Evolutionary conservation across 92 coral and sea anemone species (phyloP), one percentile per base, ranked within the genome.

Genomic region (Parazoanthus atlanticus): DNA sequence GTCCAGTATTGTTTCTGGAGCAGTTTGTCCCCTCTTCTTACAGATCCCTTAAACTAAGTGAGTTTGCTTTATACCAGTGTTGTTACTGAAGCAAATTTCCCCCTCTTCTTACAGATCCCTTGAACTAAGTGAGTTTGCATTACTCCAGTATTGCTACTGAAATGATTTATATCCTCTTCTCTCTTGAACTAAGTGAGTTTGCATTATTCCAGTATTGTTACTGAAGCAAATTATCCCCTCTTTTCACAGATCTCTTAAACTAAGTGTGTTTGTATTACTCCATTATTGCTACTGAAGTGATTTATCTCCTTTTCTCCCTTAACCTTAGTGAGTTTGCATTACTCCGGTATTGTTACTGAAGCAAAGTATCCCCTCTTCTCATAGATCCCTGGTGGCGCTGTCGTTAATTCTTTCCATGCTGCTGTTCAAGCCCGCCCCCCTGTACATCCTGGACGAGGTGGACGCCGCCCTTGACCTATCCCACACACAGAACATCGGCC

Each of bases 391-490:
- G 38, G 99, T 97, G 28, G 99, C 99, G 17, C 93, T 97, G 31
- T 95, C 98, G 38, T 96, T 97, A 32, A 97, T 97, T 78, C 98
- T 97, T 9, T 96, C 99, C 13, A 94, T 97, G 92, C 87, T 97
- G 54, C 94, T 97, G 54, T 97, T 97, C 76, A 97, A 97, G 86
- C 99, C 99, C 13, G 99, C 99, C 38, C 99, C 99, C 13, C 88
- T 97, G 89, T 97, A 97, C 92, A 97, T 97, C 88, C 92, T 96
- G 71, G 99, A 96, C 84, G 99, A 96, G 56, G 99, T 96, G 2
- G 99, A 96, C 73, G 99, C 99, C 16, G 99, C 99, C 8, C 95
- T 96, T n/a, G 99, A 96, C 82, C 96, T 96, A 49, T 96, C 99
- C 23, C 99, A 96, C 93, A 96, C 99, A 0, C 99, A 96, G 78